Evolutionary conservation across 2,888 invertebrate genomes (phyloP), one percentile per base, ranked within the genome.

Genomic region (Lysandra coridon): DNA sequence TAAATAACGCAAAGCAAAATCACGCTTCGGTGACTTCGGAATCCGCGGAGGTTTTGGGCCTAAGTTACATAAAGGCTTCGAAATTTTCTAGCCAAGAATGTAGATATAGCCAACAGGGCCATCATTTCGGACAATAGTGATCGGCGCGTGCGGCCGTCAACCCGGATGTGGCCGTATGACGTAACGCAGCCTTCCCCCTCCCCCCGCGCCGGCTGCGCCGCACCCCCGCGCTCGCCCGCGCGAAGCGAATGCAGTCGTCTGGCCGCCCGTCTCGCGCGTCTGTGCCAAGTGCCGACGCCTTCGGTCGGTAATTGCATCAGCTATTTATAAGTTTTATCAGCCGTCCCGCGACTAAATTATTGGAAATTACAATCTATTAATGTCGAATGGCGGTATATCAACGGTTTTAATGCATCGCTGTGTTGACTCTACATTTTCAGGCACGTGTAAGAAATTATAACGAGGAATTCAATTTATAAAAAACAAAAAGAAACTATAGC

Each of bases 131-230:
- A 80, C 81, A 82, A 80, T 80, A 86, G 86, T 81, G 82, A 83
- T 83, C 83, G 83, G 82, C 85, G 83, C 87, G 89, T 92, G 91
- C 92, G 92, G 91, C 91, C 92, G 91, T 92, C 94, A 93, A 93
- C 94, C 94, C 94, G 94, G 94, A 93, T 93, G 90, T 90, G 86
- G 88, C 87, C 81, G 87, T 85, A 84, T 92, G 93, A 93, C 92
- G 93, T 92, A 92, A 93, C 88, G 85, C 91, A 90, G 91, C 90
- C 91, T 91, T 90, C 89, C 81, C 49, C 84, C 83, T 82, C 85
- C 83, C 82, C 79, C 80, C 80, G 80, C 84, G 84, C 83, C 81
- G 80, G 79, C 81, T 80, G 80, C 81, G 79, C 79, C 82, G 78
- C 80, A 76, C 80, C 82, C 80, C 81, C 81, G 80, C 81, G 79